These are phyloP conservation scores for Notolabrus celidotus DNA, from an alignment of 2,797 vertebrate species.

Conservation along the genomic window DNA sequence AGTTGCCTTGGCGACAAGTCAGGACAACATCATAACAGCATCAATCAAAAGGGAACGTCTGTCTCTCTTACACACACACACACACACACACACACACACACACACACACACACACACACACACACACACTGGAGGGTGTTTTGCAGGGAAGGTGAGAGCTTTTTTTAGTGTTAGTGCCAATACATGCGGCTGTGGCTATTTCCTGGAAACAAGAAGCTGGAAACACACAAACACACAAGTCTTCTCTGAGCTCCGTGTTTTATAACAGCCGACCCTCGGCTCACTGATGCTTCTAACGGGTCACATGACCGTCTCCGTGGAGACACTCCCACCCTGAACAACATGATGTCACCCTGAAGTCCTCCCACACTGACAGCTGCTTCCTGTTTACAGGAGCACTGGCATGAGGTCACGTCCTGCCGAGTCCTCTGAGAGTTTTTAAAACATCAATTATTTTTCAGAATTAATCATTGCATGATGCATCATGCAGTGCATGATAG, in stretches of 20 bases:
- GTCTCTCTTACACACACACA: background rate
- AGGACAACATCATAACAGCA: conserved; percentile 63
- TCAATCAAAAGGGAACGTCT: conserved; percentile 47
- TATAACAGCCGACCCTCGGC: background rate
- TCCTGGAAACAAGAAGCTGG: background rate
- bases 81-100: background rate
- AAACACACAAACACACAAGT: background rate
- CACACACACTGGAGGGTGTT: background rate
- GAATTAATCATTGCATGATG: no score
- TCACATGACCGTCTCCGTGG: conserved; percentile 16
- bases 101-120: conserved; percentile 10
- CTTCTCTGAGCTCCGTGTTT: background rate
- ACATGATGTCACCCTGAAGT: conserved; percentile 24
- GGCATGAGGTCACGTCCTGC: conserved; percentile 51
- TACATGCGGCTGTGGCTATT: background rate
- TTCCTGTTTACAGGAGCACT: conserved; percentile 44
- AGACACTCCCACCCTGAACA: background rate
- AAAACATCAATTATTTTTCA: no score
- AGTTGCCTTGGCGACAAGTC: conserved; percentile 45
- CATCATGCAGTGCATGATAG: no score
- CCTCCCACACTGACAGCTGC: conserved; percentile 44
- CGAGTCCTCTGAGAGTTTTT: background rate
- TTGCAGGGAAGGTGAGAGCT: background rate
- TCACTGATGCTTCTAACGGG: background rate
- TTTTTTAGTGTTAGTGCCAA: background rate